Evolutionary conservation across 2,888 invertebrate species (phyloP).

Genomic region (Sphaerophoria rueppellii): DNA sequence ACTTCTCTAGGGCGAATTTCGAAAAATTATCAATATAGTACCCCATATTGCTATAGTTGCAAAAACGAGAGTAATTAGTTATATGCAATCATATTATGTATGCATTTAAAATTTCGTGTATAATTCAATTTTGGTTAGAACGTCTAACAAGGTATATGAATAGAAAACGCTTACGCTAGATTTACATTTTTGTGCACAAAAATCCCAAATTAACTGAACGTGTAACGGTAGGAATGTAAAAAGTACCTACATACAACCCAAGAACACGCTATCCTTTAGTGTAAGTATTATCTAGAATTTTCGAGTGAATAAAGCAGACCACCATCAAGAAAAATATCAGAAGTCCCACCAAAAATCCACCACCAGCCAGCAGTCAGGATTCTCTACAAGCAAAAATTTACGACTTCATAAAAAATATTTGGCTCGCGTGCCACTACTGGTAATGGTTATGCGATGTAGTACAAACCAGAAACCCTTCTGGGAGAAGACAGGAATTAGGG

Average conservation of each 20-base stretch:
- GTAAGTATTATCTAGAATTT: constrained; percentile 56
- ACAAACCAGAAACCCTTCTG: constrained; percentile 31
- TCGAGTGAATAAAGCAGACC: constrained; percentile 57
- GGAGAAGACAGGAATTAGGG: constrained; percentile 24
- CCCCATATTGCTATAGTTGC: no score
- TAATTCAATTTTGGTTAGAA: no score
- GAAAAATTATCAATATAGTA: no score
- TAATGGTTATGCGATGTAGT: constrained; percentile 60
- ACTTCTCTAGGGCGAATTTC: no score
- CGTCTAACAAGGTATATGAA: background rate
- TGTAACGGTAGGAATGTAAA: constrained; percentile 4
- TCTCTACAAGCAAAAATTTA: constrained; percentile 55
- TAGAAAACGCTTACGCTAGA: background rate
- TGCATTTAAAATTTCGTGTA: no score
- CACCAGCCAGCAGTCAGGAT: constrained; percentile 18
- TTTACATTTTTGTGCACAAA: background rate
- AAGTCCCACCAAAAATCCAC: background rate
- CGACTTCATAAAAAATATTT: constrained; percentile 66
- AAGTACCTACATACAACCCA: constrained; percentile 1
- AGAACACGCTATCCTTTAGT: constrained; percentile 51
- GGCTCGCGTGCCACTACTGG: constrained; percentile 54
- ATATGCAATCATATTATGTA: no score
- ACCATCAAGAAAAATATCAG: constrained; percentile 6
- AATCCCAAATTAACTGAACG: constrained; percentile 50
- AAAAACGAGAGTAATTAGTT: no score